These are phyloP conservation scores for Chiloscyllium plagiosum DNA, from an alignment of 2,113 vertebrate genomes.

Conservation along the genomic window DNA sequence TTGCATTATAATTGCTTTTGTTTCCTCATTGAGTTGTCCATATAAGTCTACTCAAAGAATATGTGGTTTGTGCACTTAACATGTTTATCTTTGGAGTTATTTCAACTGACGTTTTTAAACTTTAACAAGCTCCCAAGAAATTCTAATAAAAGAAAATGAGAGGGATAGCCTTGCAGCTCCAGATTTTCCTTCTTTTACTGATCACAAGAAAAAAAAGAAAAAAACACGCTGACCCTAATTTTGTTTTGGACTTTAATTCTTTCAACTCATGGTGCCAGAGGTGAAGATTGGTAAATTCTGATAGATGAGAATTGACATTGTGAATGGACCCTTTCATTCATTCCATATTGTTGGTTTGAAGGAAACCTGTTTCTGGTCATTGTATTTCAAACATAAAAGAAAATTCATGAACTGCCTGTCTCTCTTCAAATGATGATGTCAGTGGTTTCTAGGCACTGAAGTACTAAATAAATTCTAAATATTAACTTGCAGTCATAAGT, in stretches of 20 bases:
- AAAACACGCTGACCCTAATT: neutral
- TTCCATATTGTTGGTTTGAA: neutral
- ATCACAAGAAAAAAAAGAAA: no score
- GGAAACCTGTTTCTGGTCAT: neutral
- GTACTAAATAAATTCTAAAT: neutral
- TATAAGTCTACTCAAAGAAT: neutral
- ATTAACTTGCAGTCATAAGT: neutral
- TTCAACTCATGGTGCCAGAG: neutral
- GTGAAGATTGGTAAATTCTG: conserved; percentile 1
- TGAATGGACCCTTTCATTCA: neutral
- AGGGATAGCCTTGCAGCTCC: no score
- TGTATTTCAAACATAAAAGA: neutral
- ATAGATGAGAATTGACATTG: conserved; percentile 1
- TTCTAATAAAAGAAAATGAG: no score
- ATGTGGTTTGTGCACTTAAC: neutral
- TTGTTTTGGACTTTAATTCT: neutral
- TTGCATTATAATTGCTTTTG: neutral
- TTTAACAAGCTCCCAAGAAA: no score
- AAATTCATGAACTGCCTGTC: neutral
- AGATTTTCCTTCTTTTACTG: no score
- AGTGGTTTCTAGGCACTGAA: neutral
- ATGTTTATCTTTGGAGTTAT: neutral
- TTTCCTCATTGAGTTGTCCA: neutral
- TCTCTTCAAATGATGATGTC: conserved; percentile 11
- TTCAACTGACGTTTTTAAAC: no score